A percentile compares a stretch with the other conserved stretches of the same genome.
phyloP scores from a whole-genome alignment of 2,888 invertebrate genomes.

The Limnephilus auricula region DNA sequence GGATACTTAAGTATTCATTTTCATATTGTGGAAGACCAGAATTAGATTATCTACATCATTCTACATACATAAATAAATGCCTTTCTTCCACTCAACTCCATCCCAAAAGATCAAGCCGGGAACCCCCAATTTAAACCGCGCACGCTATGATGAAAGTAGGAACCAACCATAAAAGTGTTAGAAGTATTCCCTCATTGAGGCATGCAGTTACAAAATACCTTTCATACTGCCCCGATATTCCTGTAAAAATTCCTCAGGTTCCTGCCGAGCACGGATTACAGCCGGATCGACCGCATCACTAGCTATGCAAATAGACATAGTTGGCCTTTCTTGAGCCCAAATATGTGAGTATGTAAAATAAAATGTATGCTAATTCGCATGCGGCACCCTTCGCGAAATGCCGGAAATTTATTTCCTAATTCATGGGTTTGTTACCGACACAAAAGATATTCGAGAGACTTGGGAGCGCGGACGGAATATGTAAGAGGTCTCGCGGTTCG shows the following conservation, averaged over 20 bases:
- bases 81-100: background rate
- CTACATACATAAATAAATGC: background rate
- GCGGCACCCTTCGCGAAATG: conserved; percentile 59
- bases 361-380: conserved; percentile 64
- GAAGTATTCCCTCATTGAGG: background rate
- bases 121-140: background rate
- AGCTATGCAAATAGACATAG: conserved; percentile 63
- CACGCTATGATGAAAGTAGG: background rate
- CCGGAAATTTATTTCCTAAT: conserved; percentile 66
- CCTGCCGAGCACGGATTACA: conserved; percentile 35
- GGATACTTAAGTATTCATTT: background rate
- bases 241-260: conserved; percentile 5
- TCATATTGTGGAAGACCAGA: background rate
- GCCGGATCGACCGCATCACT: conserved; percentile 56
- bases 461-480: conserved; percentile 62
- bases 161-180: background rate
- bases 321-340: conserved; percentile 64
- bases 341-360: conserved; percentile 65
- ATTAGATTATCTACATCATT: background rate
- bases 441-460: conserved; percentile 62
- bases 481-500: conserved; percentile 52
- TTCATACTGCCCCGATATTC: background rate
- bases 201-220: conserved; percentile 6
- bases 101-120: background rate
- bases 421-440: conserved; percentile 66